Evolutionary conservation across 2,797 vertebrate species (phyloP).

Genomic region (Lemur catta): DNA sequence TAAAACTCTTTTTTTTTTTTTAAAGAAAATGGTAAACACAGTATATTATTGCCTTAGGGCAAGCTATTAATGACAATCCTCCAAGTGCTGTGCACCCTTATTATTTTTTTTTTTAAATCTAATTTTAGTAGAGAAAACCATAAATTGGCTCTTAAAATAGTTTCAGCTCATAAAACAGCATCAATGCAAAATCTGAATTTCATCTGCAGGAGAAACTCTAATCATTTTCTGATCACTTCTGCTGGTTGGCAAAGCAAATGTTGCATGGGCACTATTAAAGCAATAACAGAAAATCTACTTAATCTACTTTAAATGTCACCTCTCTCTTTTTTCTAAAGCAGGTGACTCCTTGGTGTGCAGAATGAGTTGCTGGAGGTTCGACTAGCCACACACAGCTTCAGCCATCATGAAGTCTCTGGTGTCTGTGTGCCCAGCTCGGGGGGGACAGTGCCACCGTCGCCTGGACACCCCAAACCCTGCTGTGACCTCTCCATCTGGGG

Average conservation of each 20-base stretch:
- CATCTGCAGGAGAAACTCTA: slow-evolving; percentile 69
- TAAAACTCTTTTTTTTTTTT: slow-evolving; percentile 43
- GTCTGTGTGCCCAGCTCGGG: not conserved
- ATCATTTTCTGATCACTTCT: slow-evolving; percentile 74
- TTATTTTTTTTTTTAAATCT: slow-evolving; percentile 46
- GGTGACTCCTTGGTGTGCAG: slow-evolving; percentile 34
- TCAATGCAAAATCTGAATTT: slow-evolving; percentile 68
- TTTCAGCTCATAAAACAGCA: slow-evolving; percentile 77
- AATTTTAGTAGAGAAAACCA: slow-evolving; percentile 69
- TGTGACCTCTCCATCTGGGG: not conserved
- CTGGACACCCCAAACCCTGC: not conserved
- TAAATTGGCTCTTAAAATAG: slow-evolving; percentile 75
- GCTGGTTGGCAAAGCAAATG: slow-evolving; percentile 66
- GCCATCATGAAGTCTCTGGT: not conserved
- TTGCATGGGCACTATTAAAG: slow-evolving; percentile 73
- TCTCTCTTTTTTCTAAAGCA: slow-evolving; percentile 49
- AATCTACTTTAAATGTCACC: slow-evolving; percentile 64
- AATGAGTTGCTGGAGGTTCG: slow-evolving; percentile 43
- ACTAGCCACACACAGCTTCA: not conserved
- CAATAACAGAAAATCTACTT: slow-evolving; percentile 70
- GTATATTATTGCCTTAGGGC: slow-evolving; percentile 28
- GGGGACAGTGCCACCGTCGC: not conserved
- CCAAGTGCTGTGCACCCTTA: slow-evolving; percentile 19
- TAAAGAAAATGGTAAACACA: slow-evolving; percentile 48
- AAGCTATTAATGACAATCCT: slow-evolving; percentile 10